phyloP scores from a whole-genome alignment of 2,797 vertebrate genomes.

The Synaphobranchus kaupii region DNA sequence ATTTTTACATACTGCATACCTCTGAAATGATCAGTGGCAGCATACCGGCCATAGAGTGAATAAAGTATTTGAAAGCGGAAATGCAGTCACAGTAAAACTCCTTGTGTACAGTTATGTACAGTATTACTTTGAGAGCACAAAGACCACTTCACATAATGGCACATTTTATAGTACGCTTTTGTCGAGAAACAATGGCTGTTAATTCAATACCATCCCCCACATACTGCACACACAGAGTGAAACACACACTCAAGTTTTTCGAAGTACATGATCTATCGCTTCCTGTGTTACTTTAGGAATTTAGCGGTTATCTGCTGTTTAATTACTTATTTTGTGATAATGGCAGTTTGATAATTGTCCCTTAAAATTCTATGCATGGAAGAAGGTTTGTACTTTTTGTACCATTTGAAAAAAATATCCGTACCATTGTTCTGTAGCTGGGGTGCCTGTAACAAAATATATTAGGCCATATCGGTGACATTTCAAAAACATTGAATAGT shows the following conservation, averaged over 20 bases:
- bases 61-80: background rate
- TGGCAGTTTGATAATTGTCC: background rate
- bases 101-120: constrained; percentile 19
- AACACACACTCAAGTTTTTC: background rate
- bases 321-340: background rate
- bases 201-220: constrained; percentile 20
- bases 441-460: background rate
- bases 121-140: constrained; percentile 5
- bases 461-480: background rate
- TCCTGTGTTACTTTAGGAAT: background rate
- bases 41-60: background rate
- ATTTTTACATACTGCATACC: background rate
- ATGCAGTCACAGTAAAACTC: constrained; percentile 8
- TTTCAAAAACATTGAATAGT: background rate
- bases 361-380: background rate
- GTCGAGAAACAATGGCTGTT: constrained; percentile 10
- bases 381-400: background rate
- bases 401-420: background rate
- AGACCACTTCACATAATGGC: background rate
- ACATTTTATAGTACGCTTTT: constrained; percentile 15
- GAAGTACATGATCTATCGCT: background rate
- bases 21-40: background rate
- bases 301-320: background rate
- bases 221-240: background rate
- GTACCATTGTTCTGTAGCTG: background rate